Evolutionary conservation across 2,797 vertebrate species (phyloP), one percentile per base, ranked within the genome.

Genomic region (Rhincodon typus): DNA sequence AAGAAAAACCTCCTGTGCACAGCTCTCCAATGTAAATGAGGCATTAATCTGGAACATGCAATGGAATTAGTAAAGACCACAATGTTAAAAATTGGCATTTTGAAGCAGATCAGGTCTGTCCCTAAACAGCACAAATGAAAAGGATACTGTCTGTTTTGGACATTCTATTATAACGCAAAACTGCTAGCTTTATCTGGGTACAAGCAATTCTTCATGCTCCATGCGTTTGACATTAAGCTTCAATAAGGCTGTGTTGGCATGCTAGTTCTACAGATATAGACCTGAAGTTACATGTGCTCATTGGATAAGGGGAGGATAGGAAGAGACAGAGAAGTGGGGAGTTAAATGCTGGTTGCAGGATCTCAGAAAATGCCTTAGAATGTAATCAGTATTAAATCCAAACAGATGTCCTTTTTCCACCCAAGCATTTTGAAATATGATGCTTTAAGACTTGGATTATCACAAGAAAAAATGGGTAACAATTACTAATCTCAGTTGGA

Each of bases 341-440:
- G n/a, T 93, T 93, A 67, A 93, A 93, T 93, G 90, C 90, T 69
- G 90, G 62, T 93, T 93, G 90, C 90, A 93, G 66, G 90, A 69
- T 69, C 38, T 42, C 90, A 69, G 66, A 93, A 93, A 93, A 93
- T 93, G 90, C 66, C 90, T 42, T 93, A 93, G 90, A 69, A 93
- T 93, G 62, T 23, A 93, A 91, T 66, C 57, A 38, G 34, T n/a
- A 91, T 15, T n/a, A n/a, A 93, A 42, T n/a, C 90, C 19, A 34
- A 91, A 21, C 34, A 66, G 57, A 50, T 91, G 7, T 23, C 88
- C 62, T 38, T 42, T 69, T 93, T 93, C 90, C 90, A 93, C 90
- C 90, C 66, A 93, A 66, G 10, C n/a, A 91, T 69, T 93, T 69
- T 93, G 90, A 23, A 93, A 69, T 42, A 12, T 69, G 62, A 12